These are phyloP conservation scores for Phataginus tetradactyla DNA, from an alignment of 2,797 vertebrate genomes.

Conservation along the genomic window DNA sequence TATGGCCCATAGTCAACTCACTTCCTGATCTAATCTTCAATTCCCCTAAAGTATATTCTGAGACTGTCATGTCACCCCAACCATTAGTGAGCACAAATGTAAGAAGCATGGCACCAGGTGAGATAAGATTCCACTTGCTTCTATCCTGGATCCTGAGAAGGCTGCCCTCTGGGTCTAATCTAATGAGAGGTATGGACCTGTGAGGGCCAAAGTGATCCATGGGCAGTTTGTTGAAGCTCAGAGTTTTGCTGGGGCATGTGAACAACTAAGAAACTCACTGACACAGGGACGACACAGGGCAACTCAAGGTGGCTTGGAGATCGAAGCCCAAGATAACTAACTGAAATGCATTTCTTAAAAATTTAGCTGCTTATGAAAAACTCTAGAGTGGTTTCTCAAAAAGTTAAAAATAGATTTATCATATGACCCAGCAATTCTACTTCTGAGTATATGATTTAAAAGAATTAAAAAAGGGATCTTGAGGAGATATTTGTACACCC, in stretches of 20 bases:
- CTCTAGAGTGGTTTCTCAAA: background rate
- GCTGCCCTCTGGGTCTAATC: background rate
- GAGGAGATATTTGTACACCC: background rate
- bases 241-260: background rate
- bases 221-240: background rate
- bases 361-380: background rate
- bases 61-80: background rate
- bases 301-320: background rate
- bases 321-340: background rate
- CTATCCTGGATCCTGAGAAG: background rate
- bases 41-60: background rate
- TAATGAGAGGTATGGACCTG: background rate
- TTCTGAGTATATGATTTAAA: background rate
- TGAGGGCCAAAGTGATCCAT: background rate
- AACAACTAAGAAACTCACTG: background rate
- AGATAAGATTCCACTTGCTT: background rate
- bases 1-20: background rate
- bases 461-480: background rate
- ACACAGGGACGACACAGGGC: background rate
- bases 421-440: background rate
- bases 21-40: background rate
- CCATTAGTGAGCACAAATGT: background rate
- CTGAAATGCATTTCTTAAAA: constrained; percentile 13
- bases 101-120: background rate
- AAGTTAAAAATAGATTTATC: background rate